Percentiles rank a stretch among this genome's conserved stretches.
These are phyloP conservation scores for Anaspis maculata DNA, from an alignment of 2,888 invertebrate genomes.

Conservation along the genomic window DNA sequence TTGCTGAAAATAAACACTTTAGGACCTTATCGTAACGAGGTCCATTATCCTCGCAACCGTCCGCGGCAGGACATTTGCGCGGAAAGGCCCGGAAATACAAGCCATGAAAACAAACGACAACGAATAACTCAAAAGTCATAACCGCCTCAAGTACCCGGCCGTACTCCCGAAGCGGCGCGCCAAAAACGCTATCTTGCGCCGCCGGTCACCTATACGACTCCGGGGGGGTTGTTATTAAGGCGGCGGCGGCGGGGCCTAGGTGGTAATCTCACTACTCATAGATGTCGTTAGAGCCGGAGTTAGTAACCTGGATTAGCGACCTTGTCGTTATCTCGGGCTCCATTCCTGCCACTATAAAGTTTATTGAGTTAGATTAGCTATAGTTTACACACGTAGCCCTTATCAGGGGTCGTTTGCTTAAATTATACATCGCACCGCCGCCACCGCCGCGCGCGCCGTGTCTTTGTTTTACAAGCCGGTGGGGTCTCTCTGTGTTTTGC, in stretches of 20 bases:
- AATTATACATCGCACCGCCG: slow-evolving; percentile 38
- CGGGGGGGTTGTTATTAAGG: slow-evolving; percentile 7
- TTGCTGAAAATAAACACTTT: too few species aligned
- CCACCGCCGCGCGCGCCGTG: too few species aligned
- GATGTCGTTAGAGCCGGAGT: slow-evolving; percentile 39
- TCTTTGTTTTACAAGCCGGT: slow-evolving; percentile 37
- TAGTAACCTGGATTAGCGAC: slow-evolving; percentile 39
- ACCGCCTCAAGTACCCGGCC: slow-evolving; percentile 17
- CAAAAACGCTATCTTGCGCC: neutral
- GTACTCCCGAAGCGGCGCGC: too few species aligned
- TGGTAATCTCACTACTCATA: slow-evolving; percentile 30
- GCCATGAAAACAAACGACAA: slow-evolving; percentile 27
- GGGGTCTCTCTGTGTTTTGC: slow-evolving; percentile 29
- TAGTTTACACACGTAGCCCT: slow-evolving; percentile 45
- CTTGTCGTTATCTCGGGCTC: slow-evolving; percentile 42
- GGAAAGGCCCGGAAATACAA: slow-evolving; percentile 19
- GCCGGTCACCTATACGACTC: neutral
- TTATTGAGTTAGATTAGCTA: slow-evolving; percentile 46
- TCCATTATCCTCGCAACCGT: too few species aligned
- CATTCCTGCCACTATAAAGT: slow-evolving; percentile 46
- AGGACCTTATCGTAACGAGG: too few species aligned
- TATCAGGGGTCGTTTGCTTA: slow-evolving; percentile 43
- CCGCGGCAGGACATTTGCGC: too few species aligned
- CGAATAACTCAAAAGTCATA: slow-evolving; percentile 29
- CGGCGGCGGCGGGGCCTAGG: too few species aligned